A percentile compares a stretch with the other conserved stretches of the same genome.
phyloP scores from a whole-genome alignment of 1,140 invertebrate genomes.

The Tetragnatha versicolor region DNA sequence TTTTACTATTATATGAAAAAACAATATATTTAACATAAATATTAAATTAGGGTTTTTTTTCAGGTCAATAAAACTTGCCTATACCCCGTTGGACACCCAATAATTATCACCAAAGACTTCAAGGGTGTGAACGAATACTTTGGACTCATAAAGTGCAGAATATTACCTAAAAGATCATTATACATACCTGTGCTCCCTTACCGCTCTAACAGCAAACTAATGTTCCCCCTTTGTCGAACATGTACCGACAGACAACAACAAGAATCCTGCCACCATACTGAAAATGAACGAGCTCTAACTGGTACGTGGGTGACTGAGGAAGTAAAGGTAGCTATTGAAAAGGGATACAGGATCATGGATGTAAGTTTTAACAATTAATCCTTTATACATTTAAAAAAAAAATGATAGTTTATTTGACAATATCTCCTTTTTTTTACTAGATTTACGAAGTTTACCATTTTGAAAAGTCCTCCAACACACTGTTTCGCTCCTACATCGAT shows the following conservation, averaged over 20 bases:
- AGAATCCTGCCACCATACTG: not conserved
- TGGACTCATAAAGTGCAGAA: not conserved
- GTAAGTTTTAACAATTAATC: not conserved
- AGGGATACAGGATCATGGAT: not conserved
- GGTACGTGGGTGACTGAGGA: constrained; percentile 15
- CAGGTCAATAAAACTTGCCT: not conserved
- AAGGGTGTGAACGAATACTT: not conserved
- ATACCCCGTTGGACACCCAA: constrained; percentile 3
- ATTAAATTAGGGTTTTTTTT: not conserved
- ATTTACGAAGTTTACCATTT: constrained; percentile 17
- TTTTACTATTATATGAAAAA: no score
- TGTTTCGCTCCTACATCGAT: constrained; percentile 57
- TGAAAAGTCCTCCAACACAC: not conserved
- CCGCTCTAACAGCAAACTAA: not conserved
- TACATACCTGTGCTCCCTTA: constrained; percentile 4
- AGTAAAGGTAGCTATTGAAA: constrained; percentile 44
- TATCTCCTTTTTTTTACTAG: not conserved
- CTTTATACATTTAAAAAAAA: not conserved
- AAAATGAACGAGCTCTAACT: not conserved
- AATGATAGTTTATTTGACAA: not conserved
- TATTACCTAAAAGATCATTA: not conserved
- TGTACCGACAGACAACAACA: not conserved
- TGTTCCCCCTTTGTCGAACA: constrained; percentile 13
- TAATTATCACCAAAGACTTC: constrained; percentile 4
- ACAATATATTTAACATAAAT: no score